Conservation (phyloP, 2,888 invertebrate species). For the Ophion costatus region DNA sequence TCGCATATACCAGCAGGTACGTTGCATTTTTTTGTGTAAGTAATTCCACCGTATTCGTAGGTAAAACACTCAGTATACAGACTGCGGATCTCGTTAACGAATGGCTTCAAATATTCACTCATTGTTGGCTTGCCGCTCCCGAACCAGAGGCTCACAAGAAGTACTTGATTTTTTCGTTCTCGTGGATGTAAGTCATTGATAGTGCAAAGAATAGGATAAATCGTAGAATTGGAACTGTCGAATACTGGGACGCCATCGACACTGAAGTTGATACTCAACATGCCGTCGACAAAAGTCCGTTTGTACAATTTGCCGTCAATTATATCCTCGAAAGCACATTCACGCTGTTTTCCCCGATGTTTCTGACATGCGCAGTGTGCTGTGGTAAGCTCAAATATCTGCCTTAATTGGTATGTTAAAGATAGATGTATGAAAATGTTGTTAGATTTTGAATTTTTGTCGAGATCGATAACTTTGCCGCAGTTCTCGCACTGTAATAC, state of each 20-base stretch:
- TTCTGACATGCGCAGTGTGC: slow-evolving; percentile 27
- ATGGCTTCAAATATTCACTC: slow-evolving; percentile 46
- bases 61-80: too few species aligned
- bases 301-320: slow-evolving; percentile 21
- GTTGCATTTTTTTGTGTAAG: too few species aligned
- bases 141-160: slow-evolving; percentile 42
- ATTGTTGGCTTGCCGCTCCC: slow-evolving; percentile 48
- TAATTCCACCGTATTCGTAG: too few species aligned
- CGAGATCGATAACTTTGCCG: slow-evolving; percentile 5
- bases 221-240: slow-evolving; percentile 46
- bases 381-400: slow-evolving; percentile 41
- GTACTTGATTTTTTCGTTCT: slow-evolving; percentile 33
- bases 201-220: slow-evolving; percentile 46
- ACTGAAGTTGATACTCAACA: not conserved
- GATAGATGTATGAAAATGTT: slow-evolving; percentile 32
- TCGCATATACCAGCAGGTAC: too few species aligned
- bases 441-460: slow-evolving; percentile 15
- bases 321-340: slow-evolving; percentile 49
- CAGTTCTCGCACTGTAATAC: slow-evolving; percentile 25
- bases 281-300: too few species aligned
- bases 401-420: slow-evolving; percentile 18
- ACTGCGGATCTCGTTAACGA: slow-evolving; percentile 3
- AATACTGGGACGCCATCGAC: slow-evolving; percentile 52
- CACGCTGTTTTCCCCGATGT: slow-evolving; percentile 28
- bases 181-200: slow-evolving; percentile 42